Percentiles rank a stretch among this genome's conserved stretches.
phyloP scores from a whole-genome alignment of 1,140 invertebrate species.

The Zaprionus nigranus region DNA sequence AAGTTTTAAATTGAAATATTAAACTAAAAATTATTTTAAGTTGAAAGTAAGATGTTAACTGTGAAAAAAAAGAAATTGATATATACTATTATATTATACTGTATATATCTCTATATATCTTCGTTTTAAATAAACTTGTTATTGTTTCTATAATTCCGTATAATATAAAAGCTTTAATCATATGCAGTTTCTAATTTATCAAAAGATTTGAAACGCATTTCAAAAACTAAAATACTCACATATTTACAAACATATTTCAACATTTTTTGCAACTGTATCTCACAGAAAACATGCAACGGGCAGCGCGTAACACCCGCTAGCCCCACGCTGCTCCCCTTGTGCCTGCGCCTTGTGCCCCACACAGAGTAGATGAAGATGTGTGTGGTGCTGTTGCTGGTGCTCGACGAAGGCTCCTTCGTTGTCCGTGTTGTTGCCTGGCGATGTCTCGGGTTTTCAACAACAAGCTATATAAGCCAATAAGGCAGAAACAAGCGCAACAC shows the following conservation, averaged over 20 bases:
- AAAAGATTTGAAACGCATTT: no score
- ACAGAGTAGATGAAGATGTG: slow-evolving; percentile 66
- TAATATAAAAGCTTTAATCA: no score
- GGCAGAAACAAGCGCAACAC: slow-evolving; percentile 57
- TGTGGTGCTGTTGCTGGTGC: slow-evolving; percentile 37
- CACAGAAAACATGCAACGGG: slow-evolving; percentile 28
- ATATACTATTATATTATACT: no score
- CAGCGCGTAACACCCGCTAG: slow-evolving; percentile 33
- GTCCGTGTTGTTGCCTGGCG: slow-evolving; percentile 16
- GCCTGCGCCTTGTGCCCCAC: slow-evolving; percentile 48
- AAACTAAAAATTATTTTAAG: no score
- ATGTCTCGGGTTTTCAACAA: slow-evolving; percentile 79
- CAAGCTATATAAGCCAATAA: slow-evolving; percentile 80
- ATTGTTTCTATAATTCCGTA: no score
- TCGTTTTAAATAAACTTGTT: no score
- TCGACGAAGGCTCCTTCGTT: slow-evolving; percentile 8
- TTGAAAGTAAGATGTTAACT: no score
- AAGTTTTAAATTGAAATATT: no score
- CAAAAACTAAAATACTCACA: no score
- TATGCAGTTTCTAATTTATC: no score
- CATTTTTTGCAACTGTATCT: slow-evolving; percentile 46
- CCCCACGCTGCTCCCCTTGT: slow-evolving; percentile 21
- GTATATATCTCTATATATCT: no score
- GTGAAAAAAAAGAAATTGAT: no score
- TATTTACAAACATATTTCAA: neutral